A percentile compares a stretch with the other conserved stretches of the same genome.
These are phyloP conservation scores for Lasioglossum oenotherae DNA, from an alignment of 2,888 invertebrate species.

Conservation along the genomic window DNA sequence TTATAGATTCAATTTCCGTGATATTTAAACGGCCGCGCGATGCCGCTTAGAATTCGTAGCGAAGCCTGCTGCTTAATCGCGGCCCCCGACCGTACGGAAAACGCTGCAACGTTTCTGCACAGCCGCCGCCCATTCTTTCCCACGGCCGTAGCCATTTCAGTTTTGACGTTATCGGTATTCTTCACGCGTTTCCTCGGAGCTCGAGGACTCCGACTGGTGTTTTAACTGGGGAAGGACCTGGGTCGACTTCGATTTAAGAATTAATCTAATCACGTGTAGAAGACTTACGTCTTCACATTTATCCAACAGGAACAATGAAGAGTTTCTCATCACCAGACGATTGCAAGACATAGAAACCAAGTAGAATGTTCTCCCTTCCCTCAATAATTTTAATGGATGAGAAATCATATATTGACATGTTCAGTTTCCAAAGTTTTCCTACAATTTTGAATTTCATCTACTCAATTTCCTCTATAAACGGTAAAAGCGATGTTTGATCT, in stretches of 20 bases:
- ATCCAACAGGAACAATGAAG: background rate
- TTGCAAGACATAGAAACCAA: too few species aligned
- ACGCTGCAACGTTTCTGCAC: background rate
- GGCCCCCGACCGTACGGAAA: background rate
- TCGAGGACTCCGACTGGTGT: background rate
- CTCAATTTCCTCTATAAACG: too few species aligned
- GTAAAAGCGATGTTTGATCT: too few species aligned
- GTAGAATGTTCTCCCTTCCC: too few species aligned
- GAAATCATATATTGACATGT: too few species aligned
- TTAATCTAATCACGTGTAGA: background rate
- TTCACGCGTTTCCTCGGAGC: background rate
- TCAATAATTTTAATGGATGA: too few species aligned
- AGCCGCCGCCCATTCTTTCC: background rate
- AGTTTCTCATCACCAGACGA: too few species aligned
- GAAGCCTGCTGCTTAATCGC: constrained; percentile 58
- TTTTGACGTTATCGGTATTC: constrained; percentile 2
- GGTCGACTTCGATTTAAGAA: background rate
- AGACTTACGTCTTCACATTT: background rate
- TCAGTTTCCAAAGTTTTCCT: too few species aligned
- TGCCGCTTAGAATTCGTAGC: constrained; percentile 64
- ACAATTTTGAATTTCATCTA: too few species aligned
- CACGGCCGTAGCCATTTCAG: background rate
- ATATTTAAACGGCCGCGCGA: constrained; percentile 75
- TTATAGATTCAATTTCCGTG: constrained; percentile 82
- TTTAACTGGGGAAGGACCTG: background rate